Evolutionary conservation across 2,888 invertebrate genomes (phyloP), one percentile per base, ranked within the genome.

Genomic region (Graphium colonna): DNA sequence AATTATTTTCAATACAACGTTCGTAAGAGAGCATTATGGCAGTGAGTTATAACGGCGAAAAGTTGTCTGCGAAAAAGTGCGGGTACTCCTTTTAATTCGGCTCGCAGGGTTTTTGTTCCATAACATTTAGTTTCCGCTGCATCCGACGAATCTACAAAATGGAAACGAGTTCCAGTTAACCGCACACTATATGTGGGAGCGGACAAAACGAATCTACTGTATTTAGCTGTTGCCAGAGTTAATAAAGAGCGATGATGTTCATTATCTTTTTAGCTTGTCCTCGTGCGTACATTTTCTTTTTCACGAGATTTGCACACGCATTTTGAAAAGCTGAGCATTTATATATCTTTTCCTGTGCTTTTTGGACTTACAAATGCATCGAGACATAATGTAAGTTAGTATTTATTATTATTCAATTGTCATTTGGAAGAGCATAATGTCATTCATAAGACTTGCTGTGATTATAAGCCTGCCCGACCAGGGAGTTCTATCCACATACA

Each of bases 91-190:
- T 54, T 54, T 49, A 50, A 40, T 18, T 18, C 38, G 2, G 36
- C 45, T 15, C 15, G 18, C 31, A 26, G 21, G 40, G 36, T 54
- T 54, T 54, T 49, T n/a, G 44, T 49, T 49, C 49, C 53, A 40
- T 54, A 54, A 54, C 49, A 50, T 54, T 54, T 54, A 54, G 49
- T 54, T 54, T 33, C 45, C 45, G 33, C 41, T 42, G 31, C 45
- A 15, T 44, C 39, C 44, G 36, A 49, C 28, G 50, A 15, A 55
- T 45, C 28, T 50, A 50, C 49, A 46, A 51, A 51, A 55, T 55
- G 46, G 41, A 55, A 55, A 50, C 41, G 45, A 51, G 46, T 55
- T 55, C 50, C 50, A 46, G 41, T 55, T 55, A 50, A 46, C 45
- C 45, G 41, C 36, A 26, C 13, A 28, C 36, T 50, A 41, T 50